Base-by-base conservation (phyloP, 2,113 vertebrate species). In the Petrocephalus microphthalmus region DNA sequence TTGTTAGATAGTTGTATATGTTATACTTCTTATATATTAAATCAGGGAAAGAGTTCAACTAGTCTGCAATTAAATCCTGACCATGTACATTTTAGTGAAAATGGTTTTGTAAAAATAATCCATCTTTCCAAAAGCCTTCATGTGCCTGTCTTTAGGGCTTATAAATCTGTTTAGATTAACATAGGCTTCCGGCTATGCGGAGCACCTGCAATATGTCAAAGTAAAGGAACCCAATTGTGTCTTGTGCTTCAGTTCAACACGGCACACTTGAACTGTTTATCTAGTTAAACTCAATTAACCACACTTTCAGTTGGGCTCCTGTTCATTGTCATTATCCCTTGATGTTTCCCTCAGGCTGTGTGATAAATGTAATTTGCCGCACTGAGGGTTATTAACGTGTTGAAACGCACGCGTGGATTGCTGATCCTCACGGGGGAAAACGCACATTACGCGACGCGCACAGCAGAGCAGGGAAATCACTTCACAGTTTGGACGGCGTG, bases 241-340 rank as follows among this genome's bases (percentile, higher is more conserved):
- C 19, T 22, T 67, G 20, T 47, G 86, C 22, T 25, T 29, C 4
- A 37, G n/a, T 37, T 74, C 45, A 20, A 7, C 52, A 15, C 29
- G 13, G 49, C 78, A 88, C 37, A 51, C 51, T 88, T 88, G 42
- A 56, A 51, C 22, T 51, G 42, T 88, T 85, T 51, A 85, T 78
- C 88, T 42, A 74, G 88, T 86, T 81, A 86, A 86, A 56, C 51
- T 86, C 20, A 53, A 78, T 56, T 86, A 83, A 54, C 17, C 37
- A 78, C 49, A 74, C 52, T 37, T 64, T 83, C 78, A 60, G 20
- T 5, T 19, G 53, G 29, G 22, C 22, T 86, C 25, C 47, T 29
- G 7, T 54, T 52, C 33, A 5, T 45, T 78, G 67, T 82, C 52
- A 64, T 89, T 57, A n/a, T 47, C 20, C 71, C 52, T 25, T 74